Base-by-base conservation (phyloP, 1,140 invertebrate species). In the Drosophila baimaii region DNA sequence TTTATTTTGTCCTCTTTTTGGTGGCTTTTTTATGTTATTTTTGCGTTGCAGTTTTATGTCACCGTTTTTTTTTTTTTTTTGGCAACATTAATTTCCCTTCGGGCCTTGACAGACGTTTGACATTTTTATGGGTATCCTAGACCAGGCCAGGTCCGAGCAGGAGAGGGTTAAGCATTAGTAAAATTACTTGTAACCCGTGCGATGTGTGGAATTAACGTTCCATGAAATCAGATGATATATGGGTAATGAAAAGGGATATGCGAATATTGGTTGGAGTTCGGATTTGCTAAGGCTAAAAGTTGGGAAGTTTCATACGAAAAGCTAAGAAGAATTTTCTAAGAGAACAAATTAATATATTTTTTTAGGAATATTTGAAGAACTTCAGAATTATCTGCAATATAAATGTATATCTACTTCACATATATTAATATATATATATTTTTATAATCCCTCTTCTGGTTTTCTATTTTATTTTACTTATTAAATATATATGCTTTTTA, bases 1-100 rank as follows among this genome's bases (percentile, higher is more conserved):
- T 70, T 71, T 47, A 56, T 70, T 68, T 71, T 49, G n/a, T 29
- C 64, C 47, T 9, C 12, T n/a, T 54, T 85, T 86, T 78, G 78
- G 78, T 81, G 46, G 59, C 55, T 56, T 86, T 85, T 86, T 86
- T 86, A 86, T 82, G 76, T 55, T 65, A 79, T 86, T 86, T 86
- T 88, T 88, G 83, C 71, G 79, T 86, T 82, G 83, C 66, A 88
- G 64, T 86, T 86, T 81, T 88, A 82, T 88, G 79, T 72, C 31
- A 31, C 74, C 17, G 13, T 52, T 57, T 61, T 54, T 80, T 58
- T 39, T 12, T 12, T 52, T 57, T 61, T 54, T 80, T 58, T 39
- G 73, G 27, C 39, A 63, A 88, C 83, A 86, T 86, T 86, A 88
- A 88, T 86, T 83, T 79, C 61, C 10, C 59, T 37, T 47, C 59